Conservation (phyloP, 1,140 invertebrate species). For the Procambarus virginalis region DNA sequence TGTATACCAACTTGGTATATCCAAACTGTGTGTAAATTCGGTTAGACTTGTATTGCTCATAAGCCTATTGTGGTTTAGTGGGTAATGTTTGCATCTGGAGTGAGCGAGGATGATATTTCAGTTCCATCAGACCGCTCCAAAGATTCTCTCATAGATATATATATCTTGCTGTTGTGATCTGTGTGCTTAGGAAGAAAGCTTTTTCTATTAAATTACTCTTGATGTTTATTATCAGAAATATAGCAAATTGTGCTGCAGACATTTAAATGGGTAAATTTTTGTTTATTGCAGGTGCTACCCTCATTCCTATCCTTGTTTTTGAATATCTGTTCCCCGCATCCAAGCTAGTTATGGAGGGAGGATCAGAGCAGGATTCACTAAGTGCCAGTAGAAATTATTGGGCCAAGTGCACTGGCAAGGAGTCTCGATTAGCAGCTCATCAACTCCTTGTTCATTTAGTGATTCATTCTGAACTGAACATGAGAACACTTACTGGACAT, state of each 20-base stretch:
- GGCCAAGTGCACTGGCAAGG: constrained; percentile 75
- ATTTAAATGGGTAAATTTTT: not conserved
- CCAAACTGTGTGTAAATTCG: no score
- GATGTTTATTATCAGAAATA: not conserved
- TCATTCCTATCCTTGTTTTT: constrained; percentile 75
- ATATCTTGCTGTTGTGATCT: no score
- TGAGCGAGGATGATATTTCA: no score
- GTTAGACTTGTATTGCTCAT: no score
- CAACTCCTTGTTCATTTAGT: constrained; percentile 76
- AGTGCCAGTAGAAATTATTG: constrained; percentile 62
- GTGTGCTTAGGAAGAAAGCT: no score
- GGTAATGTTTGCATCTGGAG: no score
- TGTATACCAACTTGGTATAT: no score
- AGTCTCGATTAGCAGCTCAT: constrained; percentile 76
- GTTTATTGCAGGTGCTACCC: constrained; percentile 72
- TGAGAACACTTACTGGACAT: constrained; percentile 73
- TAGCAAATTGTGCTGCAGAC: not conserved
- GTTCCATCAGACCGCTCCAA: no score
- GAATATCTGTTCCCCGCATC: constrained; percentile 78
- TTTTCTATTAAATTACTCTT: no score
- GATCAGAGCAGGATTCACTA: constrained; percentile 39
- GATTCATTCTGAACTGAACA: constrained; percentile 73
- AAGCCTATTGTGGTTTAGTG: no score
- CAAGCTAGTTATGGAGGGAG: constrained; percentile 73
- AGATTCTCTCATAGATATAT: no score